phyloP scores from a whole-genome alignment of 1,140 invertebrate species.

The Thereuonema tuberculata region DNA sequence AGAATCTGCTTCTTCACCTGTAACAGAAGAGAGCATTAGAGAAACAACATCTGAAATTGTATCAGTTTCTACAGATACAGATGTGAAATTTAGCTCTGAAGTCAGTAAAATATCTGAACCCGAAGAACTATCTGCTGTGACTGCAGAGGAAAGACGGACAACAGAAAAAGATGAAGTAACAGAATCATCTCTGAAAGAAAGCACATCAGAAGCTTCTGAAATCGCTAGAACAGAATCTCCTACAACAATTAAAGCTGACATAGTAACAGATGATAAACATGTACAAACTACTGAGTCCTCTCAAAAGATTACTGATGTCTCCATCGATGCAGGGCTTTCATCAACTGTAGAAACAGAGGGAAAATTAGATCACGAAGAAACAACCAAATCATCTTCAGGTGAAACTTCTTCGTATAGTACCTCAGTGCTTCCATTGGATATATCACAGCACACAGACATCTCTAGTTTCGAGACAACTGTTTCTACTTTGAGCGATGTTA shows the following conservation, averaged over 20 bases:
- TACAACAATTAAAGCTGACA: conserved; percentile 8
- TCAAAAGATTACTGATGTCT: no score
- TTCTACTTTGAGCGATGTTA: no score
- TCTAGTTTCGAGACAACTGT: background rate
- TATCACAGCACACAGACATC: background rate
- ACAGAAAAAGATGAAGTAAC: conserved; percentile 14
- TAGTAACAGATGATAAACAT: conserved; percentile 8
- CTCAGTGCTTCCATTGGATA: background rate
- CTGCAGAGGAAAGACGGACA: no score
- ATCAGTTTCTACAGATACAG: no score
- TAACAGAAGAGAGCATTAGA: no score
- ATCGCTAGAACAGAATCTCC: background rate
- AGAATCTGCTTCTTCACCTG: no score
- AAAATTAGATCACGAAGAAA: background rate
- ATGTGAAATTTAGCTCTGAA: no score
- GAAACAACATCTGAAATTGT: no score
- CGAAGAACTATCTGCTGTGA: no score
- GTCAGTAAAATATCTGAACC: no score
- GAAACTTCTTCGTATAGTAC: conserved; percentile 13
- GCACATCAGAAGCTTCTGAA: conserved; percentile 7
- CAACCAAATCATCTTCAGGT: conserved; percentile 8
- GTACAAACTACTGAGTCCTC: background rate
- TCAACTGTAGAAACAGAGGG: conserved; percentile 9
- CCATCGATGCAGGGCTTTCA: no score
- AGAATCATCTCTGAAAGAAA: conserved; percentile 18